Percentiles rank a stretch among this genome's conserved stretches.
These are phyloP conservation scores for Anableps anableps DNA, from an alignment of 2,797 vertebrate species.

Conservation along the genomic window DNA sequence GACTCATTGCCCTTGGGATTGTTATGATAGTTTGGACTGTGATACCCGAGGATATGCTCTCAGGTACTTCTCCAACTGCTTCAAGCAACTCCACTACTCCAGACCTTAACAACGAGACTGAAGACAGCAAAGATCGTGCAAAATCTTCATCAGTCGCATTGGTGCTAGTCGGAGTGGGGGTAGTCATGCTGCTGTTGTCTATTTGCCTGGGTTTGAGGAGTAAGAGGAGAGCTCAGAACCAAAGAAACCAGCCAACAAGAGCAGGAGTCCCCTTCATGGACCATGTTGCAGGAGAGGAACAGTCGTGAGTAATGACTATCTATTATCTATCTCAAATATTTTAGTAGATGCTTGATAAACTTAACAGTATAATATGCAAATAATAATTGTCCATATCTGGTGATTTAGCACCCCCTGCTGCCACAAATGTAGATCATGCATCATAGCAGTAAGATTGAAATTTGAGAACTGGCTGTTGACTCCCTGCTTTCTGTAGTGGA, in stretches of 20 bases:
- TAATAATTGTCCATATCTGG: neutral
- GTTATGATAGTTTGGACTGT: conserved; percentile 97
- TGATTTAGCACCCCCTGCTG: neutral
- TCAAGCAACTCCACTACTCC: conserved; percentile 15
- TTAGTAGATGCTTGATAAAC: neutral
- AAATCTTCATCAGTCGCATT: conserved; percentile 91
- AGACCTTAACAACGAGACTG: accelerated
- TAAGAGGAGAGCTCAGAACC: conserved; percentile 74
- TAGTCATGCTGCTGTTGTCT: conserved; percentile 86
- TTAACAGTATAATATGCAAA: neutral
- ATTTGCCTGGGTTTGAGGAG: conserved; percentile 88
- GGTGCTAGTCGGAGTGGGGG: conserved; percentile 87
- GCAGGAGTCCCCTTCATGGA: conserved; percentile 36
- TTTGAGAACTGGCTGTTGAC: neutral
- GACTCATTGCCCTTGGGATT: conserved; percentile 90
- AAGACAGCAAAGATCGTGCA: neutral
- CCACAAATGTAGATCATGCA: neutral
- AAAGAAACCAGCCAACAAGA: conserved; percentile 26
- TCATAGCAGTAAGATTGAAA: neutral
- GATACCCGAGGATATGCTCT: conserved; percentile 71
- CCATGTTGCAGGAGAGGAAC: conserved; percentile 28
- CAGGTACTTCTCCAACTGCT: accelerated
- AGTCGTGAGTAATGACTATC: conserved; percentile 59
- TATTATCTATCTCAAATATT: neutral
- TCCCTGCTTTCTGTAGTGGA: neutral